Evolutionary conservation across 2,797 vertebrate species (phyloP).

Genomic region (Champsocephalus esox): DNA sequence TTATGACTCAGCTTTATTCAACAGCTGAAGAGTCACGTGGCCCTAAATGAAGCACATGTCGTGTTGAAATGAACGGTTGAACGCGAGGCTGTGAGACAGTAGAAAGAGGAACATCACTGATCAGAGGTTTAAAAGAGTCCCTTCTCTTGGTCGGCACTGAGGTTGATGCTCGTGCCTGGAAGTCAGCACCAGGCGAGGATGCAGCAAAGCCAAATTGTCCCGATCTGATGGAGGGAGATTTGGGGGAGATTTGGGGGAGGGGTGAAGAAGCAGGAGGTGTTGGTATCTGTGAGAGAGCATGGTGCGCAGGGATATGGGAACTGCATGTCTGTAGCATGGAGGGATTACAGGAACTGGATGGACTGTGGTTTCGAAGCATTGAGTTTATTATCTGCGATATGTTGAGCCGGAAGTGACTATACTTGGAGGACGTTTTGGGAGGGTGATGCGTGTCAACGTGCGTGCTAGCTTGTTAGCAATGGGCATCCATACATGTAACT

Average conservation of each 20-base stretch:
- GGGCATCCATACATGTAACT: too few relatives aligned
- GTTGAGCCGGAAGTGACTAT: too few relatives aligned
- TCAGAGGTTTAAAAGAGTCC: conserved; percentile 2
- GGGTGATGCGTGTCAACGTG: too few relatives aligned
- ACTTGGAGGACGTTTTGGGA: too few relatives aligned
- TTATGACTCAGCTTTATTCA: too few relatives aligned
- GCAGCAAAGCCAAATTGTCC: conserved; percentile 40
- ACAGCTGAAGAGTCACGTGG: not conserved
- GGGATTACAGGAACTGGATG: too few relatives aligned
- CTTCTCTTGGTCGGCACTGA: conserved; percentile 24
- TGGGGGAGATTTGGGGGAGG: conserved; percentile 22
- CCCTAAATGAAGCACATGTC: not conserved
- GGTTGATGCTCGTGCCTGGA: conserved; percentile 33
- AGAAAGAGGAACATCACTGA: not conserved
- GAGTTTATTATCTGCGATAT: too few relatives aligned
- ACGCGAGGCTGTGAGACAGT: not conserved
- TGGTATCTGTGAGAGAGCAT: conserved; percentile 45
- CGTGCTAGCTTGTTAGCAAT: too few relatives aligned
- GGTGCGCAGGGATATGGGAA: conserved; percentile 29
- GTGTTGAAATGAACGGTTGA: not conserved
- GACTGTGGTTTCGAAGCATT: too few relatives aligned
- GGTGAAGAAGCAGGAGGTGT: conserved; percentile 28
- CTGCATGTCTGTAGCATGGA: not conserved
- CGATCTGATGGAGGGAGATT: conserved; percentile 15
- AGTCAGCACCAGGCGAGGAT: conserved; percentile 47